Base-by-base conservation (phyloP, 2,113 vertebrate species). In the Pteronura brasiliensis region DNA sequence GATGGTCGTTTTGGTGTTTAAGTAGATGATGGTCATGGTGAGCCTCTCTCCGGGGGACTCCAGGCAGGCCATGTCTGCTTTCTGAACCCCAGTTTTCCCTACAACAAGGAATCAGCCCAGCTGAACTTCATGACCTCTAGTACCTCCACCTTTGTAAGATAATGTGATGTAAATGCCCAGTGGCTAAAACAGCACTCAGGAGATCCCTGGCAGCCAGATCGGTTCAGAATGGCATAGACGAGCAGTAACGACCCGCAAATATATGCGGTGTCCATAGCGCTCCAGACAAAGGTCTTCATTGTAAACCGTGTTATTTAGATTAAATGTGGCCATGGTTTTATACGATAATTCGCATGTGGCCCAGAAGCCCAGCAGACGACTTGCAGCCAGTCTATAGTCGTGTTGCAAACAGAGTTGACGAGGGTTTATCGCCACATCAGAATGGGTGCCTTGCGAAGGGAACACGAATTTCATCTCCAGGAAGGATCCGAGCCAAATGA, bases 401-500 rank as follows among this genome's bases (percentile, higher is more conserved):
- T 39, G 59, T 44, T 84, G 31, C 77, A 88, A 20, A 69, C 12
- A 72, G 80, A 82, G 20, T 49, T 36, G 49, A 20, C 0, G 1
- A 65, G 63, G 27, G 42, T 80, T 92, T 93, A 95, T 96, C 65
- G 4, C 67, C 36, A 15, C 36, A 84, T 96, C 89, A 80, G 55
- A 34, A 3, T 2, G 25, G 55, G 74, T 76, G 49, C 55, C 95
- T 74, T 71, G 20, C 87, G 72, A 86, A 79, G 82, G 69, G 42
- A 93, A 44, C 57, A 92, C 82, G 36, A 82, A 81, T 95, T 93
- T 84, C 90, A 84, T 95, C 79, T 95, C 67, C 57, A 81, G 83
- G 47, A 96, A 97, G 57, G 23, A 93, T 79, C 67, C 23, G 55
- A 88, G 61, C 83, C 89, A 84, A 95, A 67, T 44, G 69, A 90